Conservation (phyloP, 2,888 invertebrate species). For the Glaucopsyche alexis region DNA sequence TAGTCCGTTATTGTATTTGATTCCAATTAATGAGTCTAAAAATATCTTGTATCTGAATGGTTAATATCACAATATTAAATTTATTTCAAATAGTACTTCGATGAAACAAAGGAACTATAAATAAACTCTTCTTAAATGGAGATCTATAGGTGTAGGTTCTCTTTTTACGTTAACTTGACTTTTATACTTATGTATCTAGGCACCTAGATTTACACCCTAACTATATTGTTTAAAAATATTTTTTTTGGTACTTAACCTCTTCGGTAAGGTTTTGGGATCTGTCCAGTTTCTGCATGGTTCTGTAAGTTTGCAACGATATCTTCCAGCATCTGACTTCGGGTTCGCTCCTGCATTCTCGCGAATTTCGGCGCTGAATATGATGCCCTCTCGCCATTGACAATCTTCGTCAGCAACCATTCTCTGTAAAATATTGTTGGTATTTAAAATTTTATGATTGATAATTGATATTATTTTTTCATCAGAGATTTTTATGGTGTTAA, state of each 20-base stretch:
- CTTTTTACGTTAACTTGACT: too few relatives aligned
- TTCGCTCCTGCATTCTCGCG: slow-evolving; percentile 96
- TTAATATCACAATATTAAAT: too few relatives aligned
- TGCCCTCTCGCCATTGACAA: slow-evolving; percentile 95
- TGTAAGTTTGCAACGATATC: slow-evolving; percentile 96
- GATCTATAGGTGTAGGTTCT: too few relatives aligned
- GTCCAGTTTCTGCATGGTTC: slow-evolving; percentile 96
- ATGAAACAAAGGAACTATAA: too few relatives aligned
- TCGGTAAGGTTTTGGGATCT: slow-evolving; percentile 96
- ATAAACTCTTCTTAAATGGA: too few relatives aligned
- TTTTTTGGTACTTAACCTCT: slow-evolving; percentile 73
- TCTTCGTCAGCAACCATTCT: slow-evolving; percentile 96
- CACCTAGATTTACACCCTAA: neutral
- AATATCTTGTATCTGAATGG: too few relatives aligned
- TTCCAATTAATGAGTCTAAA: neutral
- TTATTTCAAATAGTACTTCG: too few relatives aligned
- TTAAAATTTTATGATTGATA: neutral
- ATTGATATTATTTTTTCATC: neutral
- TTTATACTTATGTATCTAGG: too few relatives aligned
- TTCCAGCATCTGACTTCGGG: slow-evolving; percentile 95
- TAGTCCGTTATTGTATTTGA: neutral
- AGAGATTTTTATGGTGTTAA: too few relatives aligned
- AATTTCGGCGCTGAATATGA: slow-evolving; percentile 97
- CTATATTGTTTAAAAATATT: neutral
- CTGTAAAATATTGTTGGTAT: slow-evolving; percentile 49